A percentile compares a stretch with the other conserved stretches of the same genome.
phyloP scores from a whole-genome alignment of 2,113 vertebrate genomes.

The Xerus inauris region DNA sequence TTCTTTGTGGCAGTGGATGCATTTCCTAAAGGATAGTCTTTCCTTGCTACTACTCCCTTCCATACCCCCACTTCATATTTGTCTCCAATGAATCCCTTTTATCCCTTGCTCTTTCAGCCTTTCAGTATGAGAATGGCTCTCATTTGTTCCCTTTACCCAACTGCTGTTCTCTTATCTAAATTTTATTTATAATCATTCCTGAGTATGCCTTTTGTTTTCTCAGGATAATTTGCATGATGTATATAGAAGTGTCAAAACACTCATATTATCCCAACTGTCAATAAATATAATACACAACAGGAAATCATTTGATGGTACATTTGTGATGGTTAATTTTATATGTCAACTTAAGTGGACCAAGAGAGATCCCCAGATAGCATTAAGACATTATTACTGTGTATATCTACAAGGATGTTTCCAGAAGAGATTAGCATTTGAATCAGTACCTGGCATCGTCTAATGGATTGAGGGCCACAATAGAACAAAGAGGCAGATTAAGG shows the following conservation, averaged over 20 bases:
- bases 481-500: not conserved
- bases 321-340: not conserved
- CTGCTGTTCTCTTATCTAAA: not conserved
- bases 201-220: not conserved
- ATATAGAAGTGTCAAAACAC: not conserved
- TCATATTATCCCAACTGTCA: not conserved
- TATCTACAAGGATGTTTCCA: not conserved
- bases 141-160: not conserved
- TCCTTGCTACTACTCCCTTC: not conserved
- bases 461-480: not conserved
- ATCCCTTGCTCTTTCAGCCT: not conserved
- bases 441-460: not conserved
- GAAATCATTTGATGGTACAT: not conserved
- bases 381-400: not conserved
- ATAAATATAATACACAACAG: not conserved
- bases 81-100: not conserved
- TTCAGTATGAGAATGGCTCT: not conserved
- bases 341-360: not conserved
- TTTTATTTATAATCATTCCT: not conserved
- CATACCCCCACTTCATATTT: not conserved
- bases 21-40: not conserved
- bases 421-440: not conserved
- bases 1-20: not conserved
- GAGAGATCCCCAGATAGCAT: not conserved
- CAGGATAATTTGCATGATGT: not conserved